Conservation (phyloP, 2,113 vertebrate species). For the Gila orcuttii region DNA sequence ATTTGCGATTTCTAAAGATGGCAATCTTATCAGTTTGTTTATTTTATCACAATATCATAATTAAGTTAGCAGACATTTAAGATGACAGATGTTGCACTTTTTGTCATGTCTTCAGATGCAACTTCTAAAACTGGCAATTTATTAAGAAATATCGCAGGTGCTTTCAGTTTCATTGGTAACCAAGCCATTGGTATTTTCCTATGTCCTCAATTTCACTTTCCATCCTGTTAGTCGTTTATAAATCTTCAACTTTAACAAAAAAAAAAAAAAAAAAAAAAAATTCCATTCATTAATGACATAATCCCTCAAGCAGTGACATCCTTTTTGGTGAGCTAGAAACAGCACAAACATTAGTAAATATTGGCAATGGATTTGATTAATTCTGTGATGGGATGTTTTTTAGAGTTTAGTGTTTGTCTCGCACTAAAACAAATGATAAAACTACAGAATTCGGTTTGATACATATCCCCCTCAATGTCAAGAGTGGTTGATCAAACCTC, state of each 20-base stretch:
- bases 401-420: too few relatives aligned
- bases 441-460: too few relatives aligned
- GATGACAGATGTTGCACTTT: neutral
- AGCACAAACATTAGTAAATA: neutral
- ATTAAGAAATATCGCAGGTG: neutral
- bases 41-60: neutral
- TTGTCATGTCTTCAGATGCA: neutral
- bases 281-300: neutral
- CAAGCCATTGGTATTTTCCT: neutral
- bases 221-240: conserved; percentile 50
- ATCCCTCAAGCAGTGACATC: neutral
- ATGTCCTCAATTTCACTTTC: neutral
- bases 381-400: neutral
- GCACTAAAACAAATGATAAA: too few relatives aligned
- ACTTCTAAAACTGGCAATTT: neutral
- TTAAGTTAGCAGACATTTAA: neutral
- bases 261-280: neutral
- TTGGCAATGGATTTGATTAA: neutral
- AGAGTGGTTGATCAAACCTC: neutral
- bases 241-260: neutral
- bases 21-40: neutral
- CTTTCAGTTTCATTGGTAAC: neutral
- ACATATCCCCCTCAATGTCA: neutral
- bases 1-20: neutral
- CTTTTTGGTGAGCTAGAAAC: neutral